A percentile compares a stretch with the other conserved stretches of the same genome.
These are phyloP conservation scores for Tragulus kanchil DNA, from an alignment of 2,113 vertebrate species.

Conservation along the genomic window DNA sequence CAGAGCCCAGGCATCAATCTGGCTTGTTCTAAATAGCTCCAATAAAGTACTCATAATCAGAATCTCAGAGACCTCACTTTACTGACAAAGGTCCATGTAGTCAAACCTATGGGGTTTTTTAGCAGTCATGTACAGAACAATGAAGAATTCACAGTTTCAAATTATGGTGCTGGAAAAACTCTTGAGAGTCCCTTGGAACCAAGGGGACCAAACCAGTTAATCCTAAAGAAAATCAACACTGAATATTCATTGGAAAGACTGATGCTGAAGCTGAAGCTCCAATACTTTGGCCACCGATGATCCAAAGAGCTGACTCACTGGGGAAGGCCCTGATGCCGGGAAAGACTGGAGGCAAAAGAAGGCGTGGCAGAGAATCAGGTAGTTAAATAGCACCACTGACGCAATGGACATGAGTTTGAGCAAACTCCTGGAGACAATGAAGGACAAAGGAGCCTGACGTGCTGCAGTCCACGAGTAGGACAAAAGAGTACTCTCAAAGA, in stretches of 20 bases:
- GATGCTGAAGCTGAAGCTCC: background rate
- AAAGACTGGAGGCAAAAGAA: background rate
- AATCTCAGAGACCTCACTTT: background rate
- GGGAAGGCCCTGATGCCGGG: background rate
- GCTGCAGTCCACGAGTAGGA: background rate
- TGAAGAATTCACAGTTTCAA: background rate
- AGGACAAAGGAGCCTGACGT: background rate
- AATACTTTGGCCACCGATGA: background rate
- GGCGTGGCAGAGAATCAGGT: background rate
- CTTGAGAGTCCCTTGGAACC: background rate
- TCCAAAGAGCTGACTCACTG: background rate
- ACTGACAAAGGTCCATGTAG: background rate
- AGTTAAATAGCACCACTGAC: background rate
- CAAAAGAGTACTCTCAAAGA: no score
- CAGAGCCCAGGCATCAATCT: fast-evolving
- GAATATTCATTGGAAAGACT: background rate
- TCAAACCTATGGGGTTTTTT: background rate
- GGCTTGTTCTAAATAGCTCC: background rate
- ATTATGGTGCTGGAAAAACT: background rate
- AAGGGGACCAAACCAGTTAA: background rate
- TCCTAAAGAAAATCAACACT: background rate
- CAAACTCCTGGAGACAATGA: background rate
- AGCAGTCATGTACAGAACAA: background rate
- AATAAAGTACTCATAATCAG: background rate
- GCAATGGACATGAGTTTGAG: background rate